Conservation (phyloP, 2,113 vertebrate genomes). For the Pardalotus punctatus region DNA sequence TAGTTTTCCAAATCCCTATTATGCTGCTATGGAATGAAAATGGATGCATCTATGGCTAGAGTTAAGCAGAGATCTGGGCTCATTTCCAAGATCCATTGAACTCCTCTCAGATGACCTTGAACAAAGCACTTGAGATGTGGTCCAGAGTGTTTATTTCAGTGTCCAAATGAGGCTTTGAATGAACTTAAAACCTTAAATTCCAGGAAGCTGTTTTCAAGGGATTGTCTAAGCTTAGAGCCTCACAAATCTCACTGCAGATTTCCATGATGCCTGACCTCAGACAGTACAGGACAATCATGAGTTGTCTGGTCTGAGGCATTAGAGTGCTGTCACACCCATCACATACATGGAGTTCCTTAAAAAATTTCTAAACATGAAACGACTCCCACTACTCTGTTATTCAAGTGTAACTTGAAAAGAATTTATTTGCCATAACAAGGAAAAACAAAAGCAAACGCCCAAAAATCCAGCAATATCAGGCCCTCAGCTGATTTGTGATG, state of each 20-base stretch:
- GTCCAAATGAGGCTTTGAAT: conserved; percentile 29
- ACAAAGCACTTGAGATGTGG: conserved; percentile 41
- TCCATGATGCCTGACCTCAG: background rate
- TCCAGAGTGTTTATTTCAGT: conserved; percentile 46
- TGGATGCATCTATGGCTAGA: conserved; percentile 42
- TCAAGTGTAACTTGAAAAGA: background rate
- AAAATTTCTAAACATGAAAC: background rate
- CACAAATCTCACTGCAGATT: conserved; percentile 7
- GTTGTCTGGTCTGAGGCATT: background rate
- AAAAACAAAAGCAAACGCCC: background rate
- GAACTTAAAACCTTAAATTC: conserved; percentile 38
- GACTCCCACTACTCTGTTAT: background rate
- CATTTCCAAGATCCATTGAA: conserved; percentile 45
- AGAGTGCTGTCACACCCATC: background rate
- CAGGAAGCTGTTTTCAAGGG: conserved; percentile 24
- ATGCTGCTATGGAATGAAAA: conserved; percentile 45
- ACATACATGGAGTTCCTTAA: background rate
- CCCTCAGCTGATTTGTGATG: background rate
- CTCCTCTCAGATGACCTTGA: conserved; percentile 47
- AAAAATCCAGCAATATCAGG: background rate
- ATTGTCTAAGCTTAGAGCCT: background rate
- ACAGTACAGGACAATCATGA: background rate
- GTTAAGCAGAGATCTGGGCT: conserved; percentile 53
- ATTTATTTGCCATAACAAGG: background rate
- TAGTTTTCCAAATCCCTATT: conserved; percentile 39